phyloP scores from a whole-genome alignment of 64 coral and sea anemone genomes.

The Cladopsammia gracilis region DNA sequence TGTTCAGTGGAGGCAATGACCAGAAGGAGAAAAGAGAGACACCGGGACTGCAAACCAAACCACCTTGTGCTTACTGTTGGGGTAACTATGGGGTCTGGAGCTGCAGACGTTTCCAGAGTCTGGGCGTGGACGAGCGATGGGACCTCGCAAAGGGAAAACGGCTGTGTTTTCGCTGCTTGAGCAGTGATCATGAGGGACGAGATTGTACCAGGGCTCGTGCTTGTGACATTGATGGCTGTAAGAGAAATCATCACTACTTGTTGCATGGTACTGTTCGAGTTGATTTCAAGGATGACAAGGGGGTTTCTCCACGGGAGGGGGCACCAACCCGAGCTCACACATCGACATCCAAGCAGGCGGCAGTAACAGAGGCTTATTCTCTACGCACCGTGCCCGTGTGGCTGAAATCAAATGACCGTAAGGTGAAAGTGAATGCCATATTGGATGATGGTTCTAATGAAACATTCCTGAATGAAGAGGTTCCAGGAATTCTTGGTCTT shows the following conservation, averaged over 20 bases:
- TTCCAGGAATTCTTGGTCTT: slow-evolving; percentile 57
- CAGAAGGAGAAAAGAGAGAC: not conserved
- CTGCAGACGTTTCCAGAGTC: not conserved
- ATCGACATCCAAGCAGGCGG: not conserved
- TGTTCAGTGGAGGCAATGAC: slow-evolving; percentile 18
- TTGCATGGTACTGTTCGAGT: too few relatives aligned
- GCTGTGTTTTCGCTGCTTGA: too few relatives aligned
- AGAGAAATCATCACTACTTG: too few relatives aligned
- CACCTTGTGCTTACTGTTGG: not conserved
- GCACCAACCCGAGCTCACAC: not conserved
- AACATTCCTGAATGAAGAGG: slow-evolving; percentile 73
- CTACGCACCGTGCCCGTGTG: slow-evolving; percentile 61
- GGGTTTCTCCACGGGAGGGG: too few relatives aligned
- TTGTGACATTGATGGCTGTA: too few relatives aligned
- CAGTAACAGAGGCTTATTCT: slow-evolving; percentile 45
- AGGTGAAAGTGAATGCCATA: slow-evolving; percentile 69
- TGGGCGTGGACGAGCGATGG: slow-evolving; percentile 30
- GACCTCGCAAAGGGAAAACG: slow-evolving; percentile 25
- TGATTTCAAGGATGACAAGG: too few relatives aligned
- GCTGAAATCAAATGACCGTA: slow-evolving; percentile 51
- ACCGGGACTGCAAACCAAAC: too few relatives aligned
- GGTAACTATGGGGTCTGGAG: slow-evolving; percentile 50
- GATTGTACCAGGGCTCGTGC: too few relatives aligned
- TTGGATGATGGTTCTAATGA: slow-evolving; percentile 76
- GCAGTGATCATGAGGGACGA: too few relatives aligned